Conservation (phyloP, 2,888 invertebrate species). For the Andrena marginata region DNA sequence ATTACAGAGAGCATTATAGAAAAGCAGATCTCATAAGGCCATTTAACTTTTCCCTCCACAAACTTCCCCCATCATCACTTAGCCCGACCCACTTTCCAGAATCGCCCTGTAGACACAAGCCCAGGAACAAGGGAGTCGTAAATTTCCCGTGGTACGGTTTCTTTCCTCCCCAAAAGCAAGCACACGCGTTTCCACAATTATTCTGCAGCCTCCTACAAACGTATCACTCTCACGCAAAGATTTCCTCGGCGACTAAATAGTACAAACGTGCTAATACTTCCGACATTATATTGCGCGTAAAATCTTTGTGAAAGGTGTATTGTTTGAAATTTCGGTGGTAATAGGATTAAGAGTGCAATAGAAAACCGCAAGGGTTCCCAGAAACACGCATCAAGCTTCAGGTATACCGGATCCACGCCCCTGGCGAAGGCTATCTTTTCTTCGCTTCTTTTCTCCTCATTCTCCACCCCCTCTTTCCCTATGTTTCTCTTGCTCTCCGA, state of each 20-base stretch:
- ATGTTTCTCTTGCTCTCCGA: slow-evolving; percentile 21
- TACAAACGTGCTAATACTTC: too few species aligned
- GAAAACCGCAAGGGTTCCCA: slow-evolving; percentile 1
- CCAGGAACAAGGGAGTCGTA: slow-evolving; percentile 27
- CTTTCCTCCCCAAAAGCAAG: slow-evolving; percentile 22
- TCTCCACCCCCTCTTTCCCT: slow-evolving; percentile 31
- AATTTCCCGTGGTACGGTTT: slow-evolving; percentile 39
- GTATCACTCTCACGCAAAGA: slow-evolving; percentile 1
- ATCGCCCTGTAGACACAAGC: slow-evolving; percentile 22
- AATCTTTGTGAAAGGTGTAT: neutral
- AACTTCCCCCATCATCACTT: slow-evolving; percentile 21
- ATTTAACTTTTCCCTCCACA: slow-evolving; percentile 16
- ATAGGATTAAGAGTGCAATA: neutral
- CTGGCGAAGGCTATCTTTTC: slow-evolving; percentile 47
- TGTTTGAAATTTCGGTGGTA: neutral
- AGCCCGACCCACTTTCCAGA: neutral
- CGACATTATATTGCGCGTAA: too few species aligned
- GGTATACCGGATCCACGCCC: slow-evolving; percentile 48
- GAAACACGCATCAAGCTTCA: slow-evolving; percentile 46
- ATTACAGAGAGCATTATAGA: neutral
- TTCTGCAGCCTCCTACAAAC: slow-evolving; percentile 22
- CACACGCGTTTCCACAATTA: slow-evolving; percentile 29
- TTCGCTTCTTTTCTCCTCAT: slow-evolving; percentile 52
- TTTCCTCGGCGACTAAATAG: too few species aligned
- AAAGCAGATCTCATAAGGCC: slow-evolving; percentile 22